Conservation (phyloP, 2,888 invertebrate genomes). For the Clusia tigrina region DNA sequence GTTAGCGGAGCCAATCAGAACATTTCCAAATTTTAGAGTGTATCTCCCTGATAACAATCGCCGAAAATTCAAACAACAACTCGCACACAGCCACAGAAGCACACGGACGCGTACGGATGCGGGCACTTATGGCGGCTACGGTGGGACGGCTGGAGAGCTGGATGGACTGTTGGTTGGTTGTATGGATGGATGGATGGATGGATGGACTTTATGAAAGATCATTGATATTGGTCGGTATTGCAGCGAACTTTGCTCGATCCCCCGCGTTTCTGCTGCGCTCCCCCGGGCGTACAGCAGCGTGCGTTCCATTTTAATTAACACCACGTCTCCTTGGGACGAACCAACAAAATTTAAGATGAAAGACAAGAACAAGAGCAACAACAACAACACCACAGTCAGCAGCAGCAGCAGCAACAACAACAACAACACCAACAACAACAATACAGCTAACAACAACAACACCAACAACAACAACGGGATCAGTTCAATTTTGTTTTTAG, state of each 20-base stretch:
- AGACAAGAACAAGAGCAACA: no score
- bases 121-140: no score
- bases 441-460: no score
- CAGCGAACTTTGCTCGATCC: not conserved
- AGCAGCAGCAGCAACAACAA: no score
- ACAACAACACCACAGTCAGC: no score
- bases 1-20: not conserved
- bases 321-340: constrained; percentile 19
- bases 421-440: no score
- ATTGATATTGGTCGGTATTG: no score
- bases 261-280: not conserved
- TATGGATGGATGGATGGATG: not conserved
- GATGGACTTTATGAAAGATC: not conserved
- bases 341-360: no score
- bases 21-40: not conserved
- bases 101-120: no score
- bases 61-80: not conserved
- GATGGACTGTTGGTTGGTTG: not conserved
- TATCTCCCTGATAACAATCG: not conserved
- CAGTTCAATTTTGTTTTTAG: constrained; percentile 39
- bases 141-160: no score
- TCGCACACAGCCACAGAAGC: not conserved
- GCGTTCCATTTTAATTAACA: constrained; percentile 8
- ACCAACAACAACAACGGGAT: no score
- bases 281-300: not conserved